Percentiles rank a stretch among this genome's conserved stretches.
phyloP scores from a whole-genome alignment of 2,113 vertebrate species.

The Rhinopomastus cyanomelas region DNA sequence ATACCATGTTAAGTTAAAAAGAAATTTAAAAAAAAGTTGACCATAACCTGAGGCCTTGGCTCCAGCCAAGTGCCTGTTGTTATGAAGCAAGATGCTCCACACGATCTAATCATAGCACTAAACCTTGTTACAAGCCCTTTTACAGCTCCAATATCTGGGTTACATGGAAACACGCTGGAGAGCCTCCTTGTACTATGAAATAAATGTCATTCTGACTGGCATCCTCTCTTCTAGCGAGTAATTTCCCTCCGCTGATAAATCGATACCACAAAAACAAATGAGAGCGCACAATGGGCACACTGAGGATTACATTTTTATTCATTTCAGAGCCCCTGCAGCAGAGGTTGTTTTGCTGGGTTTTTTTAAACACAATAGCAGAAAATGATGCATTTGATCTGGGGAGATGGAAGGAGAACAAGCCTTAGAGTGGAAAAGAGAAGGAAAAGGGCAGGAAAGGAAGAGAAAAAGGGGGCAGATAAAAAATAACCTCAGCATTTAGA shows the following conservation, averaged over 20 bases:
- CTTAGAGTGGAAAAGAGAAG: background rate
- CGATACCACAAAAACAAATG: conserved; percentile 80
- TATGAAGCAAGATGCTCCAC: conserved; percentile 79
- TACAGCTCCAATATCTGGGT: conserved; percentile 81
- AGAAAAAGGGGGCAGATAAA: background rate
- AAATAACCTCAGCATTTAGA: background rate
- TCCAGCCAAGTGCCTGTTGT: conserved; percentile 75
- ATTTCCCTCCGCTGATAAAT: conserved; percentile 81
- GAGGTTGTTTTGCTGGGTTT: background rate
- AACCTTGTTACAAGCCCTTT: conserved; percentile 84
- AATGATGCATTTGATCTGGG: conserved; percentile 71
- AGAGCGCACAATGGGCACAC: conserved; percentile 72
- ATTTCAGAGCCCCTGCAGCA: conserved; percentile 78
- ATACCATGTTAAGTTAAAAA: conserved; percentile 27
- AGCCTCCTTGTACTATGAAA: conserved; percentile 80
- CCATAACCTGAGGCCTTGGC: conserved; percentile 71
- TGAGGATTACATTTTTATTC: conserved; percentile 80
- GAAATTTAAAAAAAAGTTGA: conserved; percentile 32
- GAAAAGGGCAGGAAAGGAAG: background rate
- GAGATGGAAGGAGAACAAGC: background rate
- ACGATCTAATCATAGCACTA: conserved; percentile 82
- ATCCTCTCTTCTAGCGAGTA: conserved; percentile 78
- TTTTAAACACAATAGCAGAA: conserved; percentile 76
- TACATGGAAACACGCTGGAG: conserved; percentile 80
- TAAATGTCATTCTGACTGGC: conserved; percentile 85